Base-by-base conservation (phyloP, 2,888 invertebrate species). In the Argynnis bischoffii region DNA sequence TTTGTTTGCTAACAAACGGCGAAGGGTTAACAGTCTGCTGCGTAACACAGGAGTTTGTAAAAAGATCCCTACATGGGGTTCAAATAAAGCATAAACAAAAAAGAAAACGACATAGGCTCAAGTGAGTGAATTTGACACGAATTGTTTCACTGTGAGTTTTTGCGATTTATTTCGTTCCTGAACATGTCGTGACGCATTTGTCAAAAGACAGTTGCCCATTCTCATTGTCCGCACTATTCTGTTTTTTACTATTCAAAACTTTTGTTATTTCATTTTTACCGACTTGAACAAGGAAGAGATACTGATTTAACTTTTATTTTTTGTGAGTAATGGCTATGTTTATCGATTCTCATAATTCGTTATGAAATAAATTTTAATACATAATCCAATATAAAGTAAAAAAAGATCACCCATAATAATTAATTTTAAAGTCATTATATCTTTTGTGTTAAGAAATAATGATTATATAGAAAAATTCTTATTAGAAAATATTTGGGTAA, bases 1-100 rank as follows among this genome's bases (percentile, higher is more conserved):
- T 78, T 74, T 63, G 81, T 85, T 83, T 85, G 82, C 83, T 78
- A 84, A 86, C 85, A 87, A 86, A 88, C 85, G 82, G 75, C 79
- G 82, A 85, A 89, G 90, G 87, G 89, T 89, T 89, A 88, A 87
- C 90, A 89, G 89, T 89, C 89, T 88, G 81, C 81, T 88, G 88
- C 83, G 81, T 85, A 82, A 82, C 81, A 80, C 79, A 82, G 89
- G 86, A 87, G 83, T 81, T 81, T 73, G 69, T 79, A 79, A 85
- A 85, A 82, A 85, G 80, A 80, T 78, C 80, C 81, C 79, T 74
- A 74, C 74, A 75, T 74, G 81, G 84, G 82, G 84, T 79, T 83
- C 80, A 82, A 73, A 76, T 74, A 73, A 72, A 75, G 72, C 61
- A 72, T 80, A 82, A 83, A 81, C 79, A 83, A 83, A 84, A 79